A percentile compares a stretch with the other conserved stretches of the same genome.
Evolutionary conservation across 2,797 vertebrate genomes (phyloP).

Genomic region (Lates japonicus): DNA sequence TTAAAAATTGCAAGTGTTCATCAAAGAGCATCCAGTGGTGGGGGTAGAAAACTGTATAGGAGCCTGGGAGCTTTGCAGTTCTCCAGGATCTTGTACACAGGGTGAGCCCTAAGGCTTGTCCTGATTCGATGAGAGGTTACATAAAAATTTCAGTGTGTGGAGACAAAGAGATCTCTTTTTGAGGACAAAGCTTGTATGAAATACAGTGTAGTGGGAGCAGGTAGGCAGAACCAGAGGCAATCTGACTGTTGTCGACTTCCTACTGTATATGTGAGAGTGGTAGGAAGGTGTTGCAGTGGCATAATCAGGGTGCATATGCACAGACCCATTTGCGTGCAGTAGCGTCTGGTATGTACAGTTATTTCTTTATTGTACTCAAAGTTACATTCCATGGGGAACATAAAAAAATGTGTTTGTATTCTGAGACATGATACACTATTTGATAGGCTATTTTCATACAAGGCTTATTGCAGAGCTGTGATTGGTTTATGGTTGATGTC

Average conservation of each 20-base stretch:
- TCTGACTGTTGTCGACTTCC: background rate
- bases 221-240: background rate
- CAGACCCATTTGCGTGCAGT: too few species aligned
- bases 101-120: conserved; percentile 24
- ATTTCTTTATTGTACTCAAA: too few species aligned
- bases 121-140: conserved; percentile 39
- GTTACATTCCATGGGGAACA: too few species aligned
- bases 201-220: background rate
- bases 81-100: conserved; percentile 4
- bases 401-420: too few species aligned
- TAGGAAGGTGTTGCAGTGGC: too few species aligned
- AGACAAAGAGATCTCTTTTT: conserved; percentile 15
- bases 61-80: background rate
- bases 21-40: background rate
- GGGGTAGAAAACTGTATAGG: background rate
- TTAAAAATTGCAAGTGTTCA: background rate
- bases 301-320: too few species aligned
- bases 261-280: too few species aligned
- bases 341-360: too few species aligned
- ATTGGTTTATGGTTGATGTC: too few species aligned
- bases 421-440: too few species aligned
- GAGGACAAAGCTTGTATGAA: conserved; percentile 12
- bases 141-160: conserved; percentile 47
- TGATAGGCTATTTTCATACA: too few species aligned
- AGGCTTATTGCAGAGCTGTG: too few species aligned